These are phyloP conservation scores for Suncus etruscus DNA, from an alignment of 2,113 vertebrate genomes.

Conservation along the genomic window DNA sequence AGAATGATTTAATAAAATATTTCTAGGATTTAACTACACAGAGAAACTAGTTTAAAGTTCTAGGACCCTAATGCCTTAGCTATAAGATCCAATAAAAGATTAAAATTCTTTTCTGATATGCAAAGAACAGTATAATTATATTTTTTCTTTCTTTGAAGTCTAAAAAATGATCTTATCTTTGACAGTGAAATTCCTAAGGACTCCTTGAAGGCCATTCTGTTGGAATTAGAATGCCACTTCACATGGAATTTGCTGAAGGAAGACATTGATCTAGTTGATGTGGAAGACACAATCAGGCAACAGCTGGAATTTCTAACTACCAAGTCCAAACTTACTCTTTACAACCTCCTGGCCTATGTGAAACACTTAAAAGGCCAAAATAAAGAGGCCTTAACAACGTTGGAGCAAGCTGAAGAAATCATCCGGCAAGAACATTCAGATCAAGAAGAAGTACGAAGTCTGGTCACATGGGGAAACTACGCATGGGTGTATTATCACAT, in stretches of 20 bases:
- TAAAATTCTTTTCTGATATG: not conserved
- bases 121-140: not conserved
- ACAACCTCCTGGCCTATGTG: constrained; percentile 88
- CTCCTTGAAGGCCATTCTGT: constrained; percentile 82
- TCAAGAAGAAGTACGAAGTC: constrained; percentile 75
- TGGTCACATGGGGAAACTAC: constrained; percentile 90
- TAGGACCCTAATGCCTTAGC: not conserved
- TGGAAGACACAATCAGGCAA: constrained; percentile 84
- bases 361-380: constrained; percentile 85
- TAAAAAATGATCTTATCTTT: constrained; percentile 71
- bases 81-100: not conserved
- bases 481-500: constrained; percentile 89
- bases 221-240: constrained; percentile 88
- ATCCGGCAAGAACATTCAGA: constrained; percentile 63
- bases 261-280: constrained; percentile 81
- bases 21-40: not conserved
- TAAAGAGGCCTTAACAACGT: constrained; percentile 84
- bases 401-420: constrained; percentile 86
- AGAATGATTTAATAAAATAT: constrained; percentile 30
- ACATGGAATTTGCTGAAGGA: constrained; percentile 88
- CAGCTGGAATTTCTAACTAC: constrained; percentile 76
- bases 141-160: constrained; percentile 42
- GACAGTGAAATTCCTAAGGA: constrained; percentile 76
- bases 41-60: constrained; percentile 16
- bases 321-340: constrained; percentile 67